Evolutionary conservation across 2,888 invertebrate genomes (phyloP), one percentile per base, ranked within the genome.

Genomic region (Geophilus truncorum): DNA sequence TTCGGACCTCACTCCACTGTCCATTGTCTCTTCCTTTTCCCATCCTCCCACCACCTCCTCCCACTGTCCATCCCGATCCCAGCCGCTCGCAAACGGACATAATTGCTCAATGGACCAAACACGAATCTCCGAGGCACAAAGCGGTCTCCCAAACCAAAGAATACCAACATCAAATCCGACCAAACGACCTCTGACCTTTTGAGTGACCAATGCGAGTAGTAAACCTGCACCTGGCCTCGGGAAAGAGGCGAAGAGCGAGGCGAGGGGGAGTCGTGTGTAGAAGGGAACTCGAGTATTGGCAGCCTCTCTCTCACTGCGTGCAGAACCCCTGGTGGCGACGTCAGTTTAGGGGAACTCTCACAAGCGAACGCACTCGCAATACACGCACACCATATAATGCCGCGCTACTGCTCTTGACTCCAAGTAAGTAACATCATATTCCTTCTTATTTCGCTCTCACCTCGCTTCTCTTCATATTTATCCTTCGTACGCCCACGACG

Each of bases 241-340:
- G 25, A 28, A 62, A 62, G 62, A 28, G 9, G 45, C 7, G 62
- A 10, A 28, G 25, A 62, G 62, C 10, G 9, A 18, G 18, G n/a
- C 45, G 45, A 45, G 45, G 45, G 45, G 45, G 45, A 45, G 45
- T 45, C 45, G 45, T 18, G 45, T 3, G 45, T n/a, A 40, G 40
- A n/a, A 18, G 15, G 23, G 62, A 62, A 62, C 62, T 25, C 23
- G 23, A 62, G 62, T 62, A 62, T 62, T 62, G 62, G 62, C 62
- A 62, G 62, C 62, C 62, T 62, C 62, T 62, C 62, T 62, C 62
- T 62, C 62, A 62, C 62, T 62, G n/a, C 45, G 45, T 45, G 45
- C 45, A 45, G 25, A 62, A 62, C 62, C 62, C 62, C 62, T 62
- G 62, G 62, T 62, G 62, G 62, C 62, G 62, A 25, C 25, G 62